A percentile compares a stretch with the other conserved stretches of the same genome.
Evolutionary conservation across 2,113 vertebrate genomes (phyloP).

Genomic region (Eonycteris spelaea): DNA sequence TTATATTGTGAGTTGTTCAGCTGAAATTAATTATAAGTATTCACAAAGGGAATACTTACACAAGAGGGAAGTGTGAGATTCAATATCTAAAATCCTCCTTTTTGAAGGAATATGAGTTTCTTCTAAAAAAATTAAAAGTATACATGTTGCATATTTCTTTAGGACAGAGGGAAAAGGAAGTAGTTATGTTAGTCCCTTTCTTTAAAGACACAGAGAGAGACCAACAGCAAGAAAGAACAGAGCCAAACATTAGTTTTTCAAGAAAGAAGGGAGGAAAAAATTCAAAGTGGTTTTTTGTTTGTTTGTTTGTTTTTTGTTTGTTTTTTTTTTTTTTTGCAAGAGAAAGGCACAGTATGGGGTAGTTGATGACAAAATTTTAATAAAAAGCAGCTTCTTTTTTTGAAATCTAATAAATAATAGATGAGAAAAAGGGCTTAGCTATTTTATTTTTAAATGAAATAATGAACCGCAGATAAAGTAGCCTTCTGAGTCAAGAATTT

Average conservation of each 20-base stretch:
- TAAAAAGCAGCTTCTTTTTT: slow-evolving; percentile 1
- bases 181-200: not conserved
- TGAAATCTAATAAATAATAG: slow-evolving; percentile 37
- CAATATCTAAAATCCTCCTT: not conserved
- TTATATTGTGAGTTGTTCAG: not conserved
- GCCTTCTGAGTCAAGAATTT: slow-evolving; percentile 12
- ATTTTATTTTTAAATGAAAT: slow-evolving; percentile 54
- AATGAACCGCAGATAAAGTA: not conserved
- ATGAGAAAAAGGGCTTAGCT: not conserved
- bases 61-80: not conserved
- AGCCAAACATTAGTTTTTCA: slow-evolving; percentile 1
- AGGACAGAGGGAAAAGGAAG: not conserved
- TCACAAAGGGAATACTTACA: not conserved
- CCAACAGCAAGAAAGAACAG: not conserved
- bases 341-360: not conserved
- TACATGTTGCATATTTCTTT: slow-evolving; percentile 16
- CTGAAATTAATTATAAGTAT: not conserved
- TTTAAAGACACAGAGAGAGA: slow-evolving; percentile 19
- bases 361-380: slow-evolving; percentile 6
- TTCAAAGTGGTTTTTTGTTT: not conserved
- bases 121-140: not conserved
- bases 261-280: not conserved
- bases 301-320: not conserved
- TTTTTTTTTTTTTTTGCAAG: not conserved
- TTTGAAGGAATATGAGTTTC: not conserved